Evolutionary conservation across 2,113 vertebrate species (phyloP), one percentile per base, ranked within the genome.

Genomic region (Pseudois nayaur): DNA sequence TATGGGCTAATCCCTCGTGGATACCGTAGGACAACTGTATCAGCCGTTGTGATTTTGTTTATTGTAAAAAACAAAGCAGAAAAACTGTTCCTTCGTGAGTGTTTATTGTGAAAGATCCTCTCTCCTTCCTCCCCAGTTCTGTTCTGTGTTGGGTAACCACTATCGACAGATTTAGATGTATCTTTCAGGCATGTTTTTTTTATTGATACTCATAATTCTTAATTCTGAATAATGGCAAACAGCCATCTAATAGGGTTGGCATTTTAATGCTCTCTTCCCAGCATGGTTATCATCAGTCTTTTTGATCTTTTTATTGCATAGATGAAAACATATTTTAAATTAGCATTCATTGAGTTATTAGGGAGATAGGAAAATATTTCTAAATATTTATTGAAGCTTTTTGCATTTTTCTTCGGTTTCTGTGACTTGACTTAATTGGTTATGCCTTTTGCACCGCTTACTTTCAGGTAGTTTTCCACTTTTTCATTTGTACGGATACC

Each of bases 311-410:
- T 85, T 91, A 67, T 86, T 93, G 52, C 21, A 54, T 27, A 25
- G 52, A 88, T 92, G 71, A 76, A 88, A 74, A 64, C 82, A 43
- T 43, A 79, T 60, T 96, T 97, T 88, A 45, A 59, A 82, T 95
- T 94, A 92, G 50, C 15, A 50, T 76, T 95, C 43, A 55, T 40
- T 96, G 64, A 36, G 43, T 82, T 91, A 50, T 60, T 93, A 89
- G n/a, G 48, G 52, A 91, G 33, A 45, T 83, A 89, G 83, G 50
- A 94, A 96, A 55, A 86, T 52, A 50, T 60, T 76, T 45, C 91
- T 25, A 83, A 79, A 62, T 91, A 78, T 74, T 89, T 64, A 5
- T 50, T 83, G 59, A 36, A 21, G 45, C 57, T 33, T 92, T 95
- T 89, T 71, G 14, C 27, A 5, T 92, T 52, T 86, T 36, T 19